These are phyloP conservation scores for Prinia subflava DNA, from an alignment of 2,113 vertebrate species.

Conservation along the genomic window DNA sequence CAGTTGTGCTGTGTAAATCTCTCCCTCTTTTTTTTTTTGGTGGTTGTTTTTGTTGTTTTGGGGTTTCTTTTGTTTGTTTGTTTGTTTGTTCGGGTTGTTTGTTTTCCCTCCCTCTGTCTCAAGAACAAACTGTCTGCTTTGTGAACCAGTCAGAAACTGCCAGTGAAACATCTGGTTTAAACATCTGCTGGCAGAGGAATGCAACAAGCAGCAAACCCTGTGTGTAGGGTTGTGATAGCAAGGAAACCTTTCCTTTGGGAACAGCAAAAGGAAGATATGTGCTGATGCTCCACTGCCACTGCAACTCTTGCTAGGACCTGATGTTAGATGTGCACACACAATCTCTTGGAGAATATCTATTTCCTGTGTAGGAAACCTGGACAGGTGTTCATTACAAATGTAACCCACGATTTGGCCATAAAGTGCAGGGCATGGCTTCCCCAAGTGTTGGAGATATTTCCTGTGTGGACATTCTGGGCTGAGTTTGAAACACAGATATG, in stretches of 20 bases:
- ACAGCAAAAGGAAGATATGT: background rate
- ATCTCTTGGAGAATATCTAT: background rate
- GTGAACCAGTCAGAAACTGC: conserved; percentile 2
- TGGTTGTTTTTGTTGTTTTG: background rate
- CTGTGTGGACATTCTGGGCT: background rate
- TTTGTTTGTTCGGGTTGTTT: background rate
- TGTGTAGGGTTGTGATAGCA: background rate
- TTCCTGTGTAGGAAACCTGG: background rate
- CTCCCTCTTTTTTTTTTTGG: background rate
- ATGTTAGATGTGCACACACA: background rate
- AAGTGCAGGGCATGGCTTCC: background rate
- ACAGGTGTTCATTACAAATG: background rate
- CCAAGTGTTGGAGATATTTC: background rate
- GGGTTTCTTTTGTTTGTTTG: background rate
- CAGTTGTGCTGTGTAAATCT: background rate
- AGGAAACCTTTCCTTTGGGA: background rate
- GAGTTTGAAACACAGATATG: background rate
- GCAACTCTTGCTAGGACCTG: background rate
- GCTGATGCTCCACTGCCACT: background rate
- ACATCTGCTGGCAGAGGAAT: conserved; percentile 36
- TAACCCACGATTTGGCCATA: background rate
- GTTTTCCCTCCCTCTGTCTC: background rate
- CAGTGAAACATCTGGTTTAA: conserved; percentile 52
- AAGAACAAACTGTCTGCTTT: background rate
- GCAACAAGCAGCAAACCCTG: background rate